A percentile compares a stretch with the other conserved stretches of the same genome.
Conservation (phyloP, 2,888 invertebrate species). For the Chymomyza amoena region DNA sequence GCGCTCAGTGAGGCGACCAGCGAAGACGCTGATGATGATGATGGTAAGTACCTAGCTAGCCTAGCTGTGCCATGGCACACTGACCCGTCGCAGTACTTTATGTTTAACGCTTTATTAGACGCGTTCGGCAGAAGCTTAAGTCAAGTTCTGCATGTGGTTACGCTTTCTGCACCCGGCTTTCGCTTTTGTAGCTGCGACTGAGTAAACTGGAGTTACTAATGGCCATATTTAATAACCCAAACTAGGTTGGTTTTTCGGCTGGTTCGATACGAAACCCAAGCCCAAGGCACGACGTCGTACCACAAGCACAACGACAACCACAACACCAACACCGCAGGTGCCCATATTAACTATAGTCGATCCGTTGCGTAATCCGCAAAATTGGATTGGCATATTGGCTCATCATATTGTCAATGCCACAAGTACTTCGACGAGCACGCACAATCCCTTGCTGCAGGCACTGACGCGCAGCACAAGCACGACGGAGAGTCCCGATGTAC, state of each 20-base stretch:
- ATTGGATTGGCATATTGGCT: slow-evolving; percentile 78
- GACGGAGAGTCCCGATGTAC: slow-evolving; percentile 56
- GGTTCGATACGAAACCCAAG: slow-evolving; percentile 78
- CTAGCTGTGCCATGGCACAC: slow-evolving; percentile 28
- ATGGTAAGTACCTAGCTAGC: slow-evolving; percentile 63
- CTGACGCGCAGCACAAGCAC: slow-evolving; percentile 53
- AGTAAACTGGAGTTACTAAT: neutral
- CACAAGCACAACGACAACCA: slow-evolving; percentile 67
- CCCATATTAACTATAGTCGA: slow-evolving; percentile 77
- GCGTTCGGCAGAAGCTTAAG: neutral
- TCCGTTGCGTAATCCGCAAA: slow-evolving; percentile 76
- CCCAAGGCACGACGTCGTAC: slow-evolving; percentile 59
- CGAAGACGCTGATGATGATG: slow-evolving; percentile 58
- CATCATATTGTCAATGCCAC: slow-evolving; percentile 77
- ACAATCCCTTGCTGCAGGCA: slow-evolving; percentile 65
- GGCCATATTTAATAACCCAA: neutral
- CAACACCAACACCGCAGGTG: slow-evolving; percentile 74
- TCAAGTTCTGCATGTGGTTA: slow-evolving; percentile 18
- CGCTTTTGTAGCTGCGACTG: neutral
- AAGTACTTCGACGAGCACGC: slow-evolving; percentile 45
- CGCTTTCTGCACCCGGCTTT: slow-evolving; percentile 42
- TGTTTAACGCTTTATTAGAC: slow-evolving; percentile 21
- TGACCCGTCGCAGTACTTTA: slow-evolving; percentile 23
- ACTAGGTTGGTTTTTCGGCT: slow-evolving; percentile 80
- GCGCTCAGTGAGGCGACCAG: slow-evolving; percentile 20